Percentiles rank a stretch among this genome's conserved stretches.
These are phyloP conservation scores for Acholoe squamosa DNA, from an alignment of 2,888 invertebrate genomes.

Conservation along the genomic window DNA sequence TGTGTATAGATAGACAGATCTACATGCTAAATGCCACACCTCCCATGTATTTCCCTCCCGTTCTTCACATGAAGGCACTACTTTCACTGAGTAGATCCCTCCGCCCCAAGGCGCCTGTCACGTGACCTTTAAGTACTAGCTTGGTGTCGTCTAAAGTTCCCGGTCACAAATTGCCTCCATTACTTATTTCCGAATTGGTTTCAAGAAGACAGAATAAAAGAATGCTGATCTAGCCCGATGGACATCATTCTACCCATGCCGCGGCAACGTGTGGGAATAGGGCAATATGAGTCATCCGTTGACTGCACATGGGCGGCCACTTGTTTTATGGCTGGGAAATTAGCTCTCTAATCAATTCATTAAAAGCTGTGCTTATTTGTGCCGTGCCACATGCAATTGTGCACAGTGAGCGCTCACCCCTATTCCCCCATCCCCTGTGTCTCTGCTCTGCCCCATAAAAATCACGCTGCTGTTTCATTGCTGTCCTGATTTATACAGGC, in stretches of 20 bases:
- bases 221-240: neutral
- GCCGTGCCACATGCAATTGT: slow-evolving; percentile 29
- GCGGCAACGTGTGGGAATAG: neutral
- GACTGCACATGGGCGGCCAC: neutral
- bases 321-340: neutral
- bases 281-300: neutral
- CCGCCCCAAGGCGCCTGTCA: no score
- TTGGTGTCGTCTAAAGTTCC: neutral
- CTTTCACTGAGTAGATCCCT: no score
- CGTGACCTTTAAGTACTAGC: no score
- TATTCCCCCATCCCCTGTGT: no score
- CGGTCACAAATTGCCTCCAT: slow-evolving; percentile 12
- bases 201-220: neutral
- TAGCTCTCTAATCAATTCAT: slow-evolving; percentile 37
- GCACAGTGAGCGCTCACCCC: neutral
- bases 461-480: neutral
- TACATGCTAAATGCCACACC: no score
- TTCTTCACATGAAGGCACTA: no score
- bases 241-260: neutral
- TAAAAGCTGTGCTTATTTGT: slow-evolving; percentile 13
- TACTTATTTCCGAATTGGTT: neutral
- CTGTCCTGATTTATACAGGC: no score
- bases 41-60: no score
- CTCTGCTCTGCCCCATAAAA: neutral
- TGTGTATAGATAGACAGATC: no score